Conservation (phyloP, 2,113 vertebrate genomes). For the Cyrtonyx montezumae region DNA sequence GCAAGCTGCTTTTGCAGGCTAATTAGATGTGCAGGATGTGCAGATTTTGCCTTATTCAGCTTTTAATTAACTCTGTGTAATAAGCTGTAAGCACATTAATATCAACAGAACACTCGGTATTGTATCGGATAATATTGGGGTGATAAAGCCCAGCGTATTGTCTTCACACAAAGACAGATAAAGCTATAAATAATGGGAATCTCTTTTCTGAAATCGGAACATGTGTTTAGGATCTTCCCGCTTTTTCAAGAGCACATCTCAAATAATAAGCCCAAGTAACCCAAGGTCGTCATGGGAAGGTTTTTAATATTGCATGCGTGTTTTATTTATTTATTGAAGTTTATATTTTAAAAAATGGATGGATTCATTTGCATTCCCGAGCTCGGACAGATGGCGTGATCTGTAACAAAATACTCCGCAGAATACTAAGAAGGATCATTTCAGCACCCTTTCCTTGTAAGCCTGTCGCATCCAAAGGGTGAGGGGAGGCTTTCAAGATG, state of each 20-base stretch:
- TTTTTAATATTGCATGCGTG: not conserved
- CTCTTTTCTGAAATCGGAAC: constrained; percentile 8
- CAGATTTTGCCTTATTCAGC: constrained; percentile 72
- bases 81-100: constrained; percentile 82
- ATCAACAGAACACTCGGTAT: constrained; percentile 69
- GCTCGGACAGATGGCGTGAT: constrained; percentile 40
- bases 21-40: constrained; percentile 77
- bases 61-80: constrained; percentile 84
- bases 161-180: constrained; percentile 49
- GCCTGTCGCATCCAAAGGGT: not conserved
- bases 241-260: not conserved
- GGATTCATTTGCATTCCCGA: constrained; percentile 20
- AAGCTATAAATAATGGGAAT: constrained; percentile 28
- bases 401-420: constrained; percentile 19
- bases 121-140: constrained; percentile 57
- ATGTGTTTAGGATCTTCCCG: constrained; percentile 19
- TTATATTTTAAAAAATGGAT: constrained; percentile 51
- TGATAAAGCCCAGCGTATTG: constrained; percentile 54
- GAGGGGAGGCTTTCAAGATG: not conserved
- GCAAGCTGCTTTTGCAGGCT: constrained; percentile 64
- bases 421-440: constrained; percentile 62
- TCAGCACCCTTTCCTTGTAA: not conserved
- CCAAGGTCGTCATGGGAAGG: not conserved
- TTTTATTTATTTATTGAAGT: not conserved
- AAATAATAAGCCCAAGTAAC: not conserved